These are phyloP conservation scores for Mechanitis mazaeus DNA, from an alignment of 2,888 invertebrate genomes.

Conservation along the genomic window DNA sequence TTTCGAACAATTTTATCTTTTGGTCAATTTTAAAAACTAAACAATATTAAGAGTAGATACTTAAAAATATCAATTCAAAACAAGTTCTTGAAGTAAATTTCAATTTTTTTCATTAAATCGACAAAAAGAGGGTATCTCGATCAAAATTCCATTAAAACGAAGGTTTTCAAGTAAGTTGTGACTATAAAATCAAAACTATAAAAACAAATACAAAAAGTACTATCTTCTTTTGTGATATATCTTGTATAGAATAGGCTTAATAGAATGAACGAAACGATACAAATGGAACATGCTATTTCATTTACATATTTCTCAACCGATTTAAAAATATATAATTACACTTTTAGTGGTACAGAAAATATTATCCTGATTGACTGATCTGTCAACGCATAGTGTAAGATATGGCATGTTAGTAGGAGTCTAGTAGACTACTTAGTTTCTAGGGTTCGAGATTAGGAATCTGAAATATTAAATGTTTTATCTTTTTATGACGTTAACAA, in stretches of 20 bases:
- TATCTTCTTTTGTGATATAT: conserved; percentile 26
- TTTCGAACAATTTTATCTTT: background rate
- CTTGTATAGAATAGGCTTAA: conserved; percentile 13
- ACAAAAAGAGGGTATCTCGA: conserved; percentile 28
- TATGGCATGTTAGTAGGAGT: too few species aligned
- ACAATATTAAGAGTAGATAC: background rate
- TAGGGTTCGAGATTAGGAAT: too few species aligned
- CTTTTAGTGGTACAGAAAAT: too few species aligned
- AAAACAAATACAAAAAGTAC: conserved; percentile 26
- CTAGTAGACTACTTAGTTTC: too few species aligned
- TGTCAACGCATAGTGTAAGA: too few species aligned
- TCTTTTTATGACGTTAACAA: too few species aligned
- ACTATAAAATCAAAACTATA: conserved; percentile 30
- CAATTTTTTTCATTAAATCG: conserved; percentile 27
- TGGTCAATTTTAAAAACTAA: background rate
- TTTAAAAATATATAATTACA: too few species aligned
- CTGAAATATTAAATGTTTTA: too few species aligned
- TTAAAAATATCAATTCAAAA: conserved; percentile 19
- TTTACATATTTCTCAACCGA: too few species aligned
- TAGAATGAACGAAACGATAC: background rate
- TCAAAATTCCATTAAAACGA: conserved; percentile 32
- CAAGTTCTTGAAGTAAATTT: conserved; percentile 22
- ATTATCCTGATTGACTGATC: too few species aligned
- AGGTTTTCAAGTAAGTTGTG: conserved; percentile 30
- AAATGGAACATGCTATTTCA: background rate